phyloP scores from a whole-genome alignment of 2,797 vertebrate species.

The Myotis findleyi region DNA sequence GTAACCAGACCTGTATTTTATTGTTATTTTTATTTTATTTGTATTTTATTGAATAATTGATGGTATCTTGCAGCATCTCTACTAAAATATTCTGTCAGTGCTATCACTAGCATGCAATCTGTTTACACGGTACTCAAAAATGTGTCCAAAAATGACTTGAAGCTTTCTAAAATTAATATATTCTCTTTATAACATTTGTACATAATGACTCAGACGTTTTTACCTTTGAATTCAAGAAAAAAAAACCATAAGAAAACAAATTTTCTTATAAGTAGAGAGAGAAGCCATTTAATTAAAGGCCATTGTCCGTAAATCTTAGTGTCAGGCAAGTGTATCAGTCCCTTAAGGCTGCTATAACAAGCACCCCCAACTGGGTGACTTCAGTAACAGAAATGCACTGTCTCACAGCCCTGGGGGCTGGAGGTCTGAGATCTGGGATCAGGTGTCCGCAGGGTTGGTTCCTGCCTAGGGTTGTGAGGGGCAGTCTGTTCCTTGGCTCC shows the following conservation, averaged over 20 bases:
- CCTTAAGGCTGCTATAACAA: no score
- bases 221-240: constrained; percentile 12
- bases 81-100: constrained; percentile 64
- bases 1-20: neutral
- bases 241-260: neutral
- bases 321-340: neutral
- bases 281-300: neutral
- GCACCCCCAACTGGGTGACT: neutral
- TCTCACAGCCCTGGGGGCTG: neutral
- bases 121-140: constrained; percentile 55
- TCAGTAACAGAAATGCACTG: neutral
- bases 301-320: neutral
- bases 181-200: neutral
- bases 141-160: constrained; percentile 56
- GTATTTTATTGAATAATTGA: constrained; percentile 1
- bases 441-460: neutral
- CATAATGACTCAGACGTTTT: neutral
- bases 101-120: constrained; percentile 46
- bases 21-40: no score
- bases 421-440: neutral
- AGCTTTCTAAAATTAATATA: constrained; percentile 54
- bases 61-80: constrained; percentile 19
- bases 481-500: neutral
- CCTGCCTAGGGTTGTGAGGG: neutral
- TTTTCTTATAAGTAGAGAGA: constrained; percentile 19